phyloP scores from a whole-genome alignment of 2,888 invertebrate genomes.

The Pilophorus perplexus region DNA sequence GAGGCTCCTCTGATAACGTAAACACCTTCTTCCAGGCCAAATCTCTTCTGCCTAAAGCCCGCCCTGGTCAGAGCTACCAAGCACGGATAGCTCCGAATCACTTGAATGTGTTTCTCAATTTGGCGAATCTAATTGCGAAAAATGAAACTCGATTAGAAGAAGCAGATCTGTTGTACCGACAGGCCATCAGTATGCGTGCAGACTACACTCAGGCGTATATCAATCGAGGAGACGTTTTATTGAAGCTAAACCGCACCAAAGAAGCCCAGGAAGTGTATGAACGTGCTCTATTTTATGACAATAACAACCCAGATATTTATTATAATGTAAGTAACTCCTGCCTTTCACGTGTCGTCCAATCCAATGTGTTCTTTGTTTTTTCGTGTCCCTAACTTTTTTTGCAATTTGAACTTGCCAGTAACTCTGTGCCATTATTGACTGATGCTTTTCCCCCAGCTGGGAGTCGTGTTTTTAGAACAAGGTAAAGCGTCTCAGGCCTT shows the following conservation, averaged over 20 bases:
- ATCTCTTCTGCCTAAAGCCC: conserved; percentile 82
- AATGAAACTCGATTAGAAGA: conserved; percentile 89
- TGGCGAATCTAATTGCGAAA: conserved; percentile 90
- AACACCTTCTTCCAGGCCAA: conserved; percentile 70
- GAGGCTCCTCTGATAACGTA: too few relatives aligned
- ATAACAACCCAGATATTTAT: conserved; percentile 90
- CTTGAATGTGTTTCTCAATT: conserved; percentile 90
- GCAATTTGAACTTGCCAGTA: too few relatives aligned
- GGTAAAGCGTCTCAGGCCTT: conserved; percentile 87
- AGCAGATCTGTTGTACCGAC: conserved; percentile 88
- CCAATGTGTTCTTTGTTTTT: too few relatives aligned
- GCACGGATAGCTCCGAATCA: conserved; percentile 94
- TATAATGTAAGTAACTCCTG: conserved; percentile 70
- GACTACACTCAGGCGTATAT: conserved; percentile 96
- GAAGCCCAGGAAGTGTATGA: conserved; percentile 95
- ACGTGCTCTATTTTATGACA: conserved; percentile 86
- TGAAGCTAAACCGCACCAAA: conserved; percentile 88
- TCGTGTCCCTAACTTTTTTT: too few relatives aligned
- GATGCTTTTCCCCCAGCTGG: conserved; percentile 64
- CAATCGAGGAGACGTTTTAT: conserved; percentile 92
- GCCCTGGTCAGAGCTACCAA: conserved; percentile 91
- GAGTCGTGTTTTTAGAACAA: conserved; percentile 90
- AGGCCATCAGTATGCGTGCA: conserved; percentile 95
- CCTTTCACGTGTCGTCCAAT: not conserved
- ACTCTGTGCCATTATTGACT: too few relatives aligned